These are phyloP conservation scores for Lochmaea capreae DNA, from an alignment of 2,888 invertebrate genomes.

Conservation along the genomic window DNA sequence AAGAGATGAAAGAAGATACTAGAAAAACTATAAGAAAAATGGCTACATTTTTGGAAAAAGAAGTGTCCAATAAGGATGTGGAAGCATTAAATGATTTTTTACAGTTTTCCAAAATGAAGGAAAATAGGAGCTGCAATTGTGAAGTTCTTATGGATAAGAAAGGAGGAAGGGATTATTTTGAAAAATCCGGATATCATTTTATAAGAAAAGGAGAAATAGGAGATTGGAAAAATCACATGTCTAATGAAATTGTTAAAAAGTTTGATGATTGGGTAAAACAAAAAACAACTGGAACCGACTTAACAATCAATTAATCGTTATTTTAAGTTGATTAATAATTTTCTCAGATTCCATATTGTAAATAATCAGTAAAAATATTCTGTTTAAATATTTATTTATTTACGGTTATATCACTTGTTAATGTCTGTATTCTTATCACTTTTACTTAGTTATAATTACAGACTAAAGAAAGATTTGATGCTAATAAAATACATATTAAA, in stretches of 20 bases:
- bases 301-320: conserved; percentile 34
- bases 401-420: no score
- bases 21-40: conserved; percentile 70
- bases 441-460: no score
- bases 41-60: conserved; percentile 78
- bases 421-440: no score
- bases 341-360: no score
- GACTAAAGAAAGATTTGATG: no score
- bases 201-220: conserved; percentile 67
- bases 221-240: conserved; percentile 71
- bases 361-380: no score
- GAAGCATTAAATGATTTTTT: conserved; percentile 60
- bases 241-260: conserved; percentile 74
- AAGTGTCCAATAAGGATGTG: conserved; percentile 75
- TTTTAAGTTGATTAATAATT: no score
- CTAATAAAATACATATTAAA: no score
- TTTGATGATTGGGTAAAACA: conserved; percentile 81
- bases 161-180: conserved; percentile 54
- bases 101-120: conserved; percentile 67
- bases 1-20: conserved; percentile 84
- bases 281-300: conserved; percentile 73
- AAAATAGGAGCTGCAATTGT: conserved; percentile 71
- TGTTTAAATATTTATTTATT: no score
- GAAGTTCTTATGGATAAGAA: conserved; percentile 61
- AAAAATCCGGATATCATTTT: conserved; percentile 59